Evolutionary conservation across 2,888 invertebrate species (phyloP).

Genomic region (Clivina fossor): DNA sequence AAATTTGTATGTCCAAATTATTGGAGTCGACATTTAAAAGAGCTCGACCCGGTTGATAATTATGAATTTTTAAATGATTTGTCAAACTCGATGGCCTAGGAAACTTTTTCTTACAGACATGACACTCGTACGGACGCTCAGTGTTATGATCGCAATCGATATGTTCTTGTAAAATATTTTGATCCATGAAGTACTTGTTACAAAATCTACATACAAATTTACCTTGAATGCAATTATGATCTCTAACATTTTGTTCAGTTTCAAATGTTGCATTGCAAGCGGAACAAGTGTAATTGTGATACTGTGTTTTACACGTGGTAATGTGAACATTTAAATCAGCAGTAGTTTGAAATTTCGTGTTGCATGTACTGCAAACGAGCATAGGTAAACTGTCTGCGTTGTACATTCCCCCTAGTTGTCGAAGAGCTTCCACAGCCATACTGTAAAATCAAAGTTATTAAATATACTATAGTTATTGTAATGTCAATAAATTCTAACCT

Average conservation of each 20-base stretch:
- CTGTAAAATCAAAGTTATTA: slow-evolving; percentile 33
- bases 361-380: slow-evolving; percentile 44
- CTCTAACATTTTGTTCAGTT: slow-evolving; percentile 53
- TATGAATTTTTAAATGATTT: slow-evolving; percentile 58
- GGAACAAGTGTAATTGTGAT: slow-evolving; percentile 41
- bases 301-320: slow-evolving; percentile 39
- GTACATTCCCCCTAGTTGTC: slow-evolving; percentile 53
- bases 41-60: slow-evolving; percentile 53
- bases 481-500: too few relatives aligned
- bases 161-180: slow-evolving; percentile 49
- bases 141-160: slow-evolving; percentile 47
- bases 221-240: slow-evolving; percentile 55
- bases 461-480: background rate
- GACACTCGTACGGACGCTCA: slow-evolving; percentile 45
- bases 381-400: slow-evolving; percentile 35
- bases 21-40: slow-evolving; percentile 45
- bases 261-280: slow-evolving; percentile 52
- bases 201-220: slow-evolving; percentile 53
- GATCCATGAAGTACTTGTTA: slow-evolving; percentile 50
- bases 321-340: slow-evolving; percentile 46
- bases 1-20: slow-evolving; percentile 34
- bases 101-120: slow-evolving; percentile 54
- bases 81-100: slow-evolving; percentile 55
- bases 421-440: slow-evolving; percentile 55
- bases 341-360: slow-evolving; percentile 42